These are phyloP conservation scores for Scelioninae gen. 2 DNA, from an alignment of 2,888 invertebrate species.

Conservation along the genomic window DNA sequence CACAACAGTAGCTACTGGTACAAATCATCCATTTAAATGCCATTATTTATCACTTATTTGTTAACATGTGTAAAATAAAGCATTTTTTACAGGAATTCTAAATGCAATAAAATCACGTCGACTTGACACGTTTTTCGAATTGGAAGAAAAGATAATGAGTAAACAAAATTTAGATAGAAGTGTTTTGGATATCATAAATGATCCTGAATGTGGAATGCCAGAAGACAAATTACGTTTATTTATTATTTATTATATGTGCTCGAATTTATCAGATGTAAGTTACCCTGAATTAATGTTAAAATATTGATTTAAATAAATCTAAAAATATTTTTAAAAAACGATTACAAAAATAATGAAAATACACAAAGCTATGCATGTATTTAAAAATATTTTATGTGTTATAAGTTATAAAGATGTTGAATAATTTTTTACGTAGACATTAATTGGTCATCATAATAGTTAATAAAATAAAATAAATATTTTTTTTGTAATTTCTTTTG, in stretches of 20 bases:
- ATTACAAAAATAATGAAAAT: no score
- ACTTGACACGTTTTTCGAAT: conserved; percentile 96
- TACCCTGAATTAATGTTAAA: neutral
- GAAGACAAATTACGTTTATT: conserved; percentile 96
- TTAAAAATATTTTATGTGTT: no score
- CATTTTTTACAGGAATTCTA: conserved; percentile 79
- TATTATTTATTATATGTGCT: conserved; percentile 93
- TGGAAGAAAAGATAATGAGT: conserved; percentile 98
- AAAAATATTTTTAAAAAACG: no score
- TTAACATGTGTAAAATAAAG: neutral
- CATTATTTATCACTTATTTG: neutral
- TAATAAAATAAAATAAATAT: no score
- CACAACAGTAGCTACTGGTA: no score
- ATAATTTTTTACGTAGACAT: no score
- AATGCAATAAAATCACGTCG: conserved; percentile 91
- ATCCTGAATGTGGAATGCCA: conserved; percentile 89
- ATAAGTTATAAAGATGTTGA: no score
- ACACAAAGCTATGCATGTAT: no score
- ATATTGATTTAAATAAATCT: no score
- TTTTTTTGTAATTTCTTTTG: no score
- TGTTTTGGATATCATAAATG: conserved; percentile 90
- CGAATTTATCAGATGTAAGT: conserved; percentile 83
- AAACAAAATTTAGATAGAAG: conserved; percentile 88
- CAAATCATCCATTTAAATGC: neutral
- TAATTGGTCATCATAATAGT: no score